Base-by-base conservation (phyloP, 2,888 invertebrate genomes). In the Hyppa rectilinea region DNA sequence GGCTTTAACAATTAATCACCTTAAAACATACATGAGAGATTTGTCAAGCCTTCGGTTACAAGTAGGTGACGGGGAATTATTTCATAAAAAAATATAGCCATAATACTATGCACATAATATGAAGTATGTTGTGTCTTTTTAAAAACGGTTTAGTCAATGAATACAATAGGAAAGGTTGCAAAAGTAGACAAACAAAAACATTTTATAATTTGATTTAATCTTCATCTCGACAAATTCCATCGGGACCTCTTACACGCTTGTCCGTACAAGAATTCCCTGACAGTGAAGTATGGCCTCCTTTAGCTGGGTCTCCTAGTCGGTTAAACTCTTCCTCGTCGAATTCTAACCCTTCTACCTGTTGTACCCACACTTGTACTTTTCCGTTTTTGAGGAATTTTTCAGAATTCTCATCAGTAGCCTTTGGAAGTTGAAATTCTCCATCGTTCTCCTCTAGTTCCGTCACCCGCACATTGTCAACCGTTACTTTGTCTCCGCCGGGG, bases 401-500 rank as follows among this genome's bases (percentile, higher is more conserved):
- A 45, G 12, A 26, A 45, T 65, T 45, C 5, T 0, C 17, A 36
- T 45, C 34, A 26, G 34, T n/a, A 17, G n/a, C 17, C n/a, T 65
- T 36, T 36, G 64, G 65, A 7, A 65, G n/a, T 26, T 26, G 45
- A 45, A 65, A 36, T 65, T 17, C 66, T 26, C 17, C 26, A n/a
- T 1, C 26, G 0, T 26, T 45, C n/a, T n/a, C 17, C 17, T 65
- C n/a, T 1, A 65, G 45, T 65, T 65, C 64, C 26, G 34, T 45
- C 45, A 65, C 65, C 65, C 10, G 26, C 26, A 65, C 66, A 2
- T 36, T 26, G 17, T 65, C 64, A n/a, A 65, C 65, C 2, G 43
- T 65, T 1, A 65, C 65, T 65, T 34, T 65, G 4, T n/a, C 6
- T 10, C 65, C 64, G 10, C 65, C 65, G 2, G 64, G 64, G 43